Evolutionary conservation across 1,140 invertebrate species (phyloP), one percentile per base, ranked within the genome.

Genomic region (Cyclargus thomasi): DNA sequence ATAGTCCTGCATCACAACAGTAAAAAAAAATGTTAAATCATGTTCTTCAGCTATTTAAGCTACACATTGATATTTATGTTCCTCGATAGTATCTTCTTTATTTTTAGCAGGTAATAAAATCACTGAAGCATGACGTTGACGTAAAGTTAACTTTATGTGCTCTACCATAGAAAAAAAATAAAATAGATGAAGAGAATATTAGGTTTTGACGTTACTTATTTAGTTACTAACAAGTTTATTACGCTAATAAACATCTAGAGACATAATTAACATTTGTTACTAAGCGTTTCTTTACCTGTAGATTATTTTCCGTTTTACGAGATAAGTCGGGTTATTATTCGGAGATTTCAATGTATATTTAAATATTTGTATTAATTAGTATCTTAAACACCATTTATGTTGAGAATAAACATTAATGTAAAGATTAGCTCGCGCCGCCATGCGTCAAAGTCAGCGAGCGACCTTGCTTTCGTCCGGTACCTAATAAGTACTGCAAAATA

Each of bases 401-500:
- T 47, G 14, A 47, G 39, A 47, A 47, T 47, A 47, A 47, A 47
- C 39, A 11, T 47, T 47, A 47, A 47, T 29, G 14, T 16, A 47
- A 47, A 47, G 39, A 59, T 59, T 59, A 59, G 55, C 55, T 20
- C 18, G 20, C 18, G 55, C 55, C 21, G 18, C 55, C 55, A 59
- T 59, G 55, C 55, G 55, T 59, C 55, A 59, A 59, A 59, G 55
- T 59, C 55, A 59, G 18, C 6, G 2, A 20, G 18, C 55, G 55
- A 59, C 55, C 55, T 59, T 59, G 17, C 55, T 59, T 20, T 59
- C 55, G 55, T 59, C 55, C 55, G 55, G 18, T 59, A 21, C 55
- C 14, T 47, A 47, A 22, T 17, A 1, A 29, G 29, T 29, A 29
- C 29, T 29, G 4, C 29, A 4, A 7, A n/a, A 29, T 8, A 5